Percentiles rank a stretch among this genome's conserved stretches.
Conservation (phyloP, 2,797 vertebrate genomes). For the Rhyacichthys aspro region DNA sequence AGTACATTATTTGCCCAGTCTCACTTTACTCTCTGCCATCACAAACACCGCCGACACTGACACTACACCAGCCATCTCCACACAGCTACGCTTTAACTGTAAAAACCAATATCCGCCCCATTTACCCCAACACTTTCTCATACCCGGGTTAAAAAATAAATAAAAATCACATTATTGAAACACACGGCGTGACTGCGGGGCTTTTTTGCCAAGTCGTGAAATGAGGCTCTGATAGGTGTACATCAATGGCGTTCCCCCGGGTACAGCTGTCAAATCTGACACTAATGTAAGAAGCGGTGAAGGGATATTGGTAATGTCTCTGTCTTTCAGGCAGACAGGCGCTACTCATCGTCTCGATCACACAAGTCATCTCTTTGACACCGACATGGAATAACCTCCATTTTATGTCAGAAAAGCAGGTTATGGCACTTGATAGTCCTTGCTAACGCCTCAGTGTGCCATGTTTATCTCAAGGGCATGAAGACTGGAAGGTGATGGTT, state of each 20-base stretch:
- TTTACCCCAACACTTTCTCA: slow-evolving; percentile 47
- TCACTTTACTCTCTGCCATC: slow-evolving; percentile 8
- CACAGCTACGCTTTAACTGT: slow-evolving; percentile 29
- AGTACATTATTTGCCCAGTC: slow-evolving; percentile 4
- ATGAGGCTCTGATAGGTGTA: slow-evolving; percentile 19
- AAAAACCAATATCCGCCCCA: slow-evolving; percentile 42
- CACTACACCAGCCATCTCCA: slow-evolving; percentile 33
- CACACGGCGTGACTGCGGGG: slow-evolving; percentile 17
- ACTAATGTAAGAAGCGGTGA: slow-evolving; percentile 18
- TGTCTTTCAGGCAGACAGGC: slow-evolving; percentile 30
- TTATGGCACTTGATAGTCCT: slow-evolving; percentile 2
- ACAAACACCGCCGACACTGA: slow-evolving; percentile 1
- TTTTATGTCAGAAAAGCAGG: slow-evolving; percentile 7
- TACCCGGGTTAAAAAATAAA: slow-evolving; percentile 36
- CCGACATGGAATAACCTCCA: slow-evolving; percentile 24
- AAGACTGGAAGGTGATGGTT: not conserved
- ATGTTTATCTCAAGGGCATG: not conserved
- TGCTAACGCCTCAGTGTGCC: not conserved
- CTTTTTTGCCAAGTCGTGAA: slow-evolving; percentile 16
- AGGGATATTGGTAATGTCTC: slow-evolving; percentile 33
- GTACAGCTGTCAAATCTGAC: slow-evolving; percentile 29
- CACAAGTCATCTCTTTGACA: not conserved
- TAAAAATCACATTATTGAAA: slow-evolving; percentile 48
- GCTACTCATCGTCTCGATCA: slow-evolving; percentile 19
- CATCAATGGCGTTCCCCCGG: slow-evolving; percentile 19